A percentile compares a stretch with the other conserved stretches of the same genome.
These are phyloP conservation scores for Gephyroberyx darwinii DNA, from an alignment of 2,797 vertebrate species.

Conservation along the genomic window DNA sequence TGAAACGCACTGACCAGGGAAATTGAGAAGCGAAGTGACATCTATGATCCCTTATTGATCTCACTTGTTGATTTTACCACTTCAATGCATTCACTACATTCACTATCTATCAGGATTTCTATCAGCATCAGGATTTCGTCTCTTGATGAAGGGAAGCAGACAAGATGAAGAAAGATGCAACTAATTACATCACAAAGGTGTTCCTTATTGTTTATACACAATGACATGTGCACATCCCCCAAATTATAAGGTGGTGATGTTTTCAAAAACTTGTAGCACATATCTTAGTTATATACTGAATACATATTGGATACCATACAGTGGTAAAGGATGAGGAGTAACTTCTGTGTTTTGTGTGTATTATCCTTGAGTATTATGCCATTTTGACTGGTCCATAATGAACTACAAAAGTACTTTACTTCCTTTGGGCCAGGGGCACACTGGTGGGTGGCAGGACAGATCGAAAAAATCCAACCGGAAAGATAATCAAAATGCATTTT, in stretches of 20 bases:
- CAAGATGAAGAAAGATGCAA: too few species aligned
- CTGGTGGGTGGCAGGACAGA: not conserved
- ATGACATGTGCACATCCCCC: too few species aligned
- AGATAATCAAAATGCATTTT: not conserved
- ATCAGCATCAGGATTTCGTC: not conserved
- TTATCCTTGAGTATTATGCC: not conserved
- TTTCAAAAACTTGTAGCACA: too few species aligned
- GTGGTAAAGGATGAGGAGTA: too few species aligned
- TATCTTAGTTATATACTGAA: too few species aligned
- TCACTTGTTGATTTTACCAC: not conserved
- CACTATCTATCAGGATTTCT: too few species aligned
- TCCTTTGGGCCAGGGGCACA: not conserved
- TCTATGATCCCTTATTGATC: not conserved
- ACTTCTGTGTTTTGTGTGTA: not conserved
- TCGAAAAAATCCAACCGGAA: not conserved
- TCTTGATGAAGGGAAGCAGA: not conserved
- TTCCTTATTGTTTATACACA: too few species aligned
- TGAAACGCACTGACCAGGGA: not conserved
- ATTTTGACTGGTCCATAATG: not conserved
- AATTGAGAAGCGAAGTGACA: not conserved
- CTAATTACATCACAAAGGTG: too few species aligned
- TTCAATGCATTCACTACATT: slow-evolving; percentile 1
- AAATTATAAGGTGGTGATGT: too few species aligned
- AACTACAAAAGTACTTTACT: too few species aligned
- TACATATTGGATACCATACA: too few species aligned